Percentiles rank a stretch among this genome's conserved stretches.
Conservation (phyloP, 2,888 invertebrate species). For the Hipparchia semele region DNA sequence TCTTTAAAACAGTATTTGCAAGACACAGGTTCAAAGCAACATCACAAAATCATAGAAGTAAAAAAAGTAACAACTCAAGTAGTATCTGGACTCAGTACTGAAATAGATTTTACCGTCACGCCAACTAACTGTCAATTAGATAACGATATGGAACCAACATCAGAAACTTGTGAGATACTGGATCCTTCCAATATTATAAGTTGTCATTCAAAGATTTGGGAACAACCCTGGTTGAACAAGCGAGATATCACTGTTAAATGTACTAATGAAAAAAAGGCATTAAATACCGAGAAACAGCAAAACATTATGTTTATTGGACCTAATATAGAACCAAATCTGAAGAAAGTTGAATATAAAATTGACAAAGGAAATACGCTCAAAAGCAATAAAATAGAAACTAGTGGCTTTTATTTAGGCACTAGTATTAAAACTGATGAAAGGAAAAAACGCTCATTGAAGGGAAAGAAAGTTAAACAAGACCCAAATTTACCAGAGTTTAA, state of each 20-base stretch:
- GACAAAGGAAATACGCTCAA: slow-evolving; percentile 1
- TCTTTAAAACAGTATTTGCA: slow-evolving; percentile 51
- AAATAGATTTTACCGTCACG: slow-evolving; percentile 52
- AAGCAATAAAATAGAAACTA: not conserved
- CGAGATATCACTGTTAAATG: slow-evolving; percentile 49
- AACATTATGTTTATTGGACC: not conserved
- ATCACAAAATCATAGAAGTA: slow-evolving; percentile 51
- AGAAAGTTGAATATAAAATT: not conserved
- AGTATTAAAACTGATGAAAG: slow-evolving; percentile 2
- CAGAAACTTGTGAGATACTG: not conserved
- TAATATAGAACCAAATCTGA: not conserved
- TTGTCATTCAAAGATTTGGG: slow-evolving; percentile 52
- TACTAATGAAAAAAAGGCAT: slow-evolving; percentile 6
- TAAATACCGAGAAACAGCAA: not conserved
- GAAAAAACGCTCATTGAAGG: slow-evolving; percentile 39
- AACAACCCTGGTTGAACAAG: slow-evolving; percentile 46
- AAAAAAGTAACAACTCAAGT: slow-evolving; percentile 50
- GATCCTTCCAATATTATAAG: slow-evolving; percentile 55
- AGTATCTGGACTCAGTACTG: slow-evolving; percentile 51
- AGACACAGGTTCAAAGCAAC: slow-evolving; percentile 41
- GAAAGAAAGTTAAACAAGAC: slow-evolving; percentile 40
- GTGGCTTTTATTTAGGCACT: slow-evolving; percentile 1
- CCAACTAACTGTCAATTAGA: slow-evolving; percentile 47
- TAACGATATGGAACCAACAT: not conserved
- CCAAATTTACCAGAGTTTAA: slow-evolving; percentile 46